These are phyloP conservation scores for Meloidogyne chitwoodi DNA, from an alignment of 1,140 invertebrate genomes.

Conservation along the genomic window DNA sequence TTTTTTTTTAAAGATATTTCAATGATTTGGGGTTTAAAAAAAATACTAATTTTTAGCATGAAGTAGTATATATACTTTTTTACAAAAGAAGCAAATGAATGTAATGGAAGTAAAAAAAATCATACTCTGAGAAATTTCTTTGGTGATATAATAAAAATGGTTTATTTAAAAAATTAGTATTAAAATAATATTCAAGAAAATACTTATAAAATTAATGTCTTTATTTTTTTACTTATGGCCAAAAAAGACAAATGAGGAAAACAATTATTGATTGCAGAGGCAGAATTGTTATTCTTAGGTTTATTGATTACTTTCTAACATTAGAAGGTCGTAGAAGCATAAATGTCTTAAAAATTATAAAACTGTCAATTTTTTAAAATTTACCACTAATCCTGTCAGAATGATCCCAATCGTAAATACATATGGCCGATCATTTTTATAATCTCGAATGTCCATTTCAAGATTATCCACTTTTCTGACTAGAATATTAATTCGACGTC, in stretches of 20 bases:
- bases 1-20: too few species aligned
- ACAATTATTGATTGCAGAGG: background rate
- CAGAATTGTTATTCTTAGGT: background rate
- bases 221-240: background rate
- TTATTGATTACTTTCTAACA: background rate
- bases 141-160: too few species aligned
- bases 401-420: background rate
- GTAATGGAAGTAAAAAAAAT: too few species aligned
- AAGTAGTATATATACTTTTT: too few species aligned
- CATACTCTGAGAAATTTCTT: too few species aligned
- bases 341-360: background rate
- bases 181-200: background rate
- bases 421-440: background rate
- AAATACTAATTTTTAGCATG: too few species aligned
- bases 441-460: background rate
- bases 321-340: background rate
- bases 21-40: too few species aligned
- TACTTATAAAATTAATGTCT: background rate
- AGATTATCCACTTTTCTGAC: background rate
- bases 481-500: constrained; percentile 1
- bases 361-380: background rate
- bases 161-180: background rate
- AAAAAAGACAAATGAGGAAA: background rate
- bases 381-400: background rate
- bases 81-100: too few species aligned